Percentiles rank a stretch among this genome's conserved stretches.
These are phyloP conservation scores for Halocaridina rubra DNA, from an alignment of 2,888 invertebrate species.

Conservation along the genomic window DNA sequence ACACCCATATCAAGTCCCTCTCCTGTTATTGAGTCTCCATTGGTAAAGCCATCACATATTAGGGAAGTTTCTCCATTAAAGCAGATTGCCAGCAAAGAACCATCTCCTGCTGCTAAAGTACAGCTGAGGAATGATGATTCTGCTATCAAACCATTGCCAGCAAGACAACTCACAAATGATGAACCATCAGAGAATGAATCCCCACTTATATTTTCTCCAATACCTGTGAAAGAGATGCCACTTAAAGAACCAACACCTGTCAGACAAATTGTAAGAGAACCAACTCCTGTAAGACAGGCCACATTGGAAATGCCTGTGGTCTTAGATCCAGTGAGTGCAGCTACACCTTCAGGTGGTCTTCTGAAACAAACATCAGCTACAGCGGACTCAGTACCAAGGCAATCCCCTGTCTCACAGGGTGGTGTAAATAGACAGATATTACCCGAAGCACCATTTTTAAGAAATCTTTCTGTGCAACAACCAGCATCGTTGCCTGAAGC, in stretches of 20 bases:
- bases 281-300: background rate
- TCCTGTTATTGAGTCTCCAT: background rate
- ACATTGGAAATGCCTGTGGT: background rate
- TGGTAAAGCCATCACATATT: background rate
- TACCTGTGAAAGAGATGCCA: slow-evolving; percentile 1
- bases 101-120: background rate
- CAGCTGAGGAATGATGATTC: slow-evolving; percentile 2
- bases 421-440: background rate
- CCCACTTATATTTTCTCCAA: background rate
- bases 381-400: background rate
- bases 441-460: slow-evolving; percentile 10
- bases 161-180: background rate
- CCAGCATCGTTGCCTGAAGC: too few relatives aligned
- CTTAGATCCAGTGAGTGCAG: background rate
- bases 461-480: slow-evolving; percentile 10
- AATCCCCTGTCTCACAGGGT: background rate
- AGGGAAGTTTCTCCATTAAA: background rate
- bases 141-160: background rate
- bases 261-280: background rate
- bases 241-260: slow-evolving; percentile 16
- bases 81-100: slow-evolving; percentile 12
- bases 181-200: background rate
- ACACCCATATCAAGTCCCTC: background rate
- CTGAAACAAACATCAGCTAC: background rate
- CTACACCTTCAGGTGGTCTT: background rate